Base-by-base conservation (phyloP, 2,888 invertebrate genomes). In the Trimorus sp. region DNA sequence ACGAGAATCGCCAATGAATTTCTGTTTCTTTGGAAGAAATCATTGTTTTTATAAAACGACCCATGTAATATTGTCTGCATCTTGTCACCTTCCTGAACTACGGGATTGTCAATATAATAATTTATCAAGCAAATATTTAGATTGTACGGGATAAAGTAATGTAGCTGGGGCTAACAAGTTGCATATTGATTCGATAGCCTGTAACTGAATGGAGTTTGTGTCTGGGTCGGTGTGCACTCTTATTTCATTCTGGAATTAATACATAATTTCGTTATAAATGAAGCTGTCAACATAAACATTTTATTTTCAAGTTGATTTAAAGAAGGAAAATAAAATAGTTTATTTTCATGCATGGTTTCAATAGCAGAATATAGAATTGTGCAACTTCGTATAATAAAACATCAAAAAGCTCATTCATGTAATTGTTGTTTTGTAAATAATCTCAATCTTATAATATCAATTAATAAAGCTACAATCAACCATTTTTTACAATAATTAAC, bases 1-100 rank as follows among this genome's bases (percentile, higher is more conserved):
- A 86, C 48, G 14, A 85, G 80, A 62, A 87, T 78, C 36, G 83
- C 84, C 51, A 87, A 59, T 15, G 84, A 70, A 51, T 81, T 82
- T 38, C 62, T 62, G 54, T 83, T 76, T 11, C 65, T 16, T 37
- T 60, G 59, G 62, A 81, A 85, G 26, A 54, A 26, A 60, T 85
- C 9, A 11, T 53, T 53, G 37, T 82, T 73, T 37, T 36, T 56
- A 12, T 56, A 37, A 56, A 56, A 86, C 37, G 78, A 65, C 7
- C 26, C 86, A 83, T 87, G 84, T 9, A 84, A 42, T 12, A 86
- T 77, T 1, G 83, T 82, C 40, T 83, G 49, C 40, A 66, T 58
- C 15, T 83, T 40, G 7, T 65, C 76, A 53, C 68, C 53, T 37
- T 76, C 54, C 16, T 75, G 56, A 9, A 51, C 8, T 54, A 53